These are phyloP conservation scores for Gymnorhina tibicen DNA, from an alignment of 2,113 vertebrate species.

Conservation along the genomic window DNA sequence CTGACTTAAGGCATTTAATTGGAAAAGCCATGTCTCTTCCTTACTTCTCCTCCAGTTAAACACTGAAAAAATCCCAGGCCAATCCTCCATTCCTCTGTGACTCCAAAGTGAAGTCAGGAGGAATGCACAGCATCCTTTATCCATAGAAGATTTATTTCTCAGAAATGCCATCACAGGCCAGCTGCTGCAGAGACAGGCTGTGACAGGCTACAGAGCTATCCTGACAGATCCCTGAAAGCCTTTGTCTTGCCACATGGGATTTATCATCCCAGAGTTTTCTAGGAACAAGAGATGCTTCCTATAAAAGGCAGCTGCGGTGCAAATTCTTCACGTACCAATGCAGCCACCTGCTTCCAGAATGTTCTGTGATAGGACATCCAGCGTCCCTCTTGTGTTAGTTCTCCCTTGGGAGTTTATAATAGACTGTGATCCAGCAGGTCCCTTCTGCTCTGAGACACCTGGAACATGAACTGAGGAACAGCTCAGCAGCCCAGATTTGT, in stretches of 20 bases:
- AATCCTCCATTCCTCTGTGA: not conserved
- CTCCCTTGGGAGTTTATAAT: not conserved
- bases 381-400: fast-evolving
- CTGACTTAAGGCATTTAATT: not conserved
- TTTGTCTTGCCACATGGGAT: not conserved
- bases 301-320: not conserved
- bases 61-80: not conserved
- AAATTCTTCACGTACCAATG: not conserved
- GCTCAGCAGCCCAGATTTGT: not conserved
- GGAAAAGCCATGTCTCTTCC: not conserved
- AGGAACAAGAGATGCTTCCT: not conserved
- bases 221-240: not conserved
- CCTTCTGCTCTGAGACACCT: not conserved
- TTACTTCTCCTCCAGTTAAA: not conserved
- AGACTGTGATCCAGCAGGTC: not conserved
- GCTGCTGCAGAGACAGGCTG: not conserved
- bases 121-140: not conserved
- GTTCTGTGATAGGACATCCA: not conserved
- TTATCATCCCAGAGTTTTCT: not conserved
- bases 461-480: not conserved
- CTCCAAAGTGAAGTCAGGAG: not conserved
- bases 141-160: not conserved
- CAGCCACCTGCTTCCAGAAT: not conserved
- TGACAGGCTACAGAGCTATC: not conserved
- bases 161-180: not conserved